Evolutionary conservation across 2,113 vertebrate species (phyloP), one percentile per base, ranked within the genome.

Genomic region (Ornithorhynchus anatinus): DNA sequence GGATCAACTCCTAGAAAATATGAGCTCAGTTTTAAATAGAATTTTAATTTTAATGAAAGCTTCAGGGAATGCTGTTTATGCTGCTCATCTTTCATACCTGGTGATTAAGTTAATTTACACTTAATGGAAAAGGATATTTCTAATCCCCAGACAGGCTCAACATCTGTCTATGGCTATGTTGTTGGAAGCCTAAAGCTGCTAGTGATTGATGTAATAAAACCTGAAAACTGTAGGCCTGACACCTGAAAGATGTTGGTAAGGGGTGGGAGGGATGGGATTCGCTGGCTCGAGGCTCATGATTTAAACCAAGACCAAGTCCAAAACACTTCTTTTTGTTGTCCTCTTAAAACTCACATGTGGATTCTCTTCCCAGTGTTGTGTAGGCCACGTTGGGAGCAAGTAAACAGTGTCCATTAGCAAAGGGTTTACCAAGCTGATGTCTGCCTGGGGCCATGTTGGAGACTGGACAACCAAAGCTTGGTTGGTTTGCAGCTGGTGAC

Each of bases 31-130:
- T 92, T 91, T 89, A 92, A 91, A 91, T 83, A 92, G 90, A 91
- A 89, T 88, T 91, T 90, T 91, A 91, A 92, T 94, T 92, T 92
- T 89, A 91, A 92, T 86, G 90, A 91, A 92, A 87, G 85, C 89
- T 91, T 85, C 81, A 58, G 90, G 89, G 91, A 90, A 86, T 40
- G 58, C 70, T 90, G 89, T 93, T 91, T 90, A 82, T 86, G 84
- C 84, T 85, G 81, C 85, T 87, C 91, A 89, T 89, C 90, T 89
- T 91, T 89, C 88, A 79, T 86, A 93, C 91, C 92, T 92, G 89
- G 92, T 92, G 92, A 94, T 92, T 93, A 93, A 91, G 78, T 92
- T 92, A 93, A 94, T 91, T 91, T 92, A 91, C 89, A 91, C 89
- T 90, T 90, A 91, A 93, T 91, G 88, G 89, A 80, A 93, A 88